Evolutionary conservation across 35 echinoderm and acorn worm genomes (phyloP).

Genomic region (Ptychodera flava): DNA sequence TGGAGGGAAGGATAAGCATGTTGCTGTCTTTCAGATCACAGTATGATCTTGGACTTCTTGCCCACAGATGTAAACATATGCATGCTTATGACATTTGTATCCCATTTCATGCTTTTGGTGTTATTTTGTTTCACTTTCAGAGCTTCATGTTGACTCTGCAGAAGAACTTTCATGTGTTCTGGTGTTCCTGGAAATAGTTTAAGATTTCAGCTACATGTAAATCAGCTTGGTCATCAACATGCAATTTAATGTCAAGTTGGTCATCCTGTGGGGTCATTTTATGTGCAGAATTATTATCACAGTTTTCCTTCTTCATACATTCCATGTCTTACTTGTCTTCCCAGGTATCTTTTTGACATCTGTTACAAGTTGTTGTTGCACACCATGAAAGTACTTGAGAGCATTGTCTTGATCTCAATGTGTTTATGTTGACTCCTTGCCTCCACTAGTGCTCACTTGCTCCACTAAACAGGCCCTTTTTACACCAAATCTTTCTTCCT

Average conservation of each 20-base stretch:
- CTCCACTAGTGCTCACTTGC: not conserved
- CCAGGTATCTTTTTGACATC: not conserved
- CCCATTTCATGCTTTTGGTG: not conserved
- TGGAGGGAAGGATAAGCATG: slow-evolving; percentile 15
- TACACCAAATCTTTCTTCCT: not conserved
- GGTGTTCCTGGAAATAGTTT: not conserved
- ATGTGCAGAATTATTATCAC: too few species aligned
- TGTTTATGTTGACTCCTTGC: not conserved
- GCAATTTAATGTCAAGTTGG: not conserved
- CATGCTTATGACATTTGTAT: slow-evolving; percentile 23
- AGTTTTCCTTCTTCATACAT: not conserved
- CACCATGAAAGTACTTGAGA: not conserved
- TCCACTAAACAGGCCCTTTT: not conserved
- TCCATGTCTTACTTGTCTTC: not conserved
- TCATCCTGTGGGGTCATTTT: too few species aligned
- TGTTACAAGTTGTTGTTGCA: not conserved
- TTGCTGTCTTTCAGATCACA: slow-evolving; percentile 26
- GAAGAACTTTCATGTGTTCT: slow-evolving; percentile 23
- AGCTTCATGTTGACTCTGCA: slow-evolving; percentile 14
- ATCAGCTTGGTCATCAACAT: not conserved
- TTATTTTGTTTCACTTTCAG: not conserved
- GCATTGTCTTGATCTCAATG: not conserved
- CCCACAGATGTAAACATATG: slow-evolving; percentile 21
- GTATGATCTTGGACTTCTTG: slow-evolving; percentile 7
- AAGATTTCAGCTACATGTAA: not conserved